These are phyloP conservation scores for Trachurus trachurus DNA, from an alignment of 2,797 vertebrate species.

Conservation along the genomic window DNA sequence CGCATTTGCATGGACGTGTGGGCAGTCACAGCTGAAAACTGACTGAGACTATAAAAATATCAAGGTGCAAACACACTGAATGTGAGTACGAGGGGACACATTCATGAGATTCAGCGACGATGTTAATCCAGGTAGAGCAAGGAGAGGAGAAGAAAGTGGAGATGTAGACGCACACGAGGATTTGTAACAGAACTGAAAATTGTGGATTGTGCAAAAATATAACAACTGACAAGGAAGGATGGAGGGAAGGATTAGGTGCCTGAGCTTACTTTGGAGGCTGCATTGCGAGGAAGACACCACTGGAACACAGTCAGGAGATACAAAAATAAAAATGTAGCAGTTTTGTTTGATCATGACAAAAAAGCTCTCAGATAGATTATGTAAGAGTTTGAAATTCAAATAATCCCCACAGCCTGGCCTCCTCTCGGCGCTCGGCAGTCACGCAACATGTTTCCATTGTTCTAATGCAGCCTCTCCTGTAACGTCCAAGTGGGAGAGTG, in stretches of 20 bases:
- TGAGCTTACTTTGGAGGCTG: conserved; percentile 11
- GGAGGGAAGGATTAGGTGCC: conserved; percentile 12
- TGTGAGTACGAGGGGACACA: conserved; percentile 21
- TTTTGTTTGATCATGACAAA: conserved; percentile 42
- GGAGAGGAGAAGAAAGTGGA: background rate
- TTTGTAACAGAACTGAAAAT: conserved; percentile 15
- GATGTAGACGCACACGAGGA: background rate
- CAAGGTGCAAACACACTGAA: conserved; percentile 13
- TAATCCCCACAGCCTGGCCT: conserved; percentile 44
- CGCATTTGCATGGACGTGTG: conserved; percentile 22
- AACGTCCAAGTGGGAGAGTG: conserved; percentile 25
- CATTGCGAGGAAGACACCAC: conserved; percentile 12
- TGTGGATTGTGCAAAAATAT: conserved; percentile 12
- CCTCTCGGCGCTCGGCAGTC: conserved; percentile 50
- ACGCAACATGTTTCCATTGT: conserved; percentile 42
- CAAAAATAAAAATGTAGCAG: conserved; percentile 20
- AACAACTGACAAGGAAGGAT: background rate
- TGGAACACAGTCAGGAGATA: background rate
- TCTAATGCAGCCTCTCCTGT: conserved; percentile 20
- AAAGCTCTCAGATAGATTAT: conserved; percentile 51
- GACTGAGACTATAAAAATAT: conserved; percentile 32
- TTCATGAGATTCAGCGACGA: conserved; percentile 1
- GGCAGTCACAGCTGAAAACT: conserved; percentile 2
- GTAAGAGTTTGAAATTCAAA: conserved; percentile 55
- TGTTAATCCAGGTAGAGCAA: conserved; percentile 17